Evolutionary conservation across 2,888 invertebrate genomes (phyloP).

Genomic region (Noctua janthina): DNA sequence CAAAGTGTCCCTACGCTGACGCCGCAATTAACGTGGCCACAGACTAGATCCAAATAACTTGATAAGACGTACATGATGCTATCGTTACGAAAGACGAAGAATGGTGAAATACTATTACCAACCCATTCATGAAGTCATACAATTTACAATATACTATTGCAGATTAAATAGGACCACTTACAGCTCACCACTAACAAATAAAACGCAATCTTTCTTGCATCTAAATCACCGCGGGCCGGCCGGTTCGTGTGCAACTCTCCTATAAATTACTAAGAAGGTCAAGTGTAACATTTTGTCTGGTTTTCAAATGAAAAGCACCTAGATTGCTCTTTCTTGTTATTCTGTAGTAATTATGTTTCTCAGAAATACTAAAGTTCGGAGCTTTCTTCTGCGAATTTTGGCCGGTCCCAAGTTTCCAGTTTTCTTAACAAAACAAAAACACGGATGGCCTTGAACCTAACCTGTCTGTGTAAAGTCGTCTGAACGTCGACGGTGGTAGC

Average conservation of each 20-base stretch:
- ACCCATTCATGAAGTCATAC: constrained; percentile 5
- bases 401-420: neutral
- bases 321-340: constrained; percentile 2
- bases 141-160: neutral
- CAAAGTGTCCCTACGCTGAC: too few species aligned
- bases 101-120: neutral
- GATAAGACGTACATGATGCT: too few species aligned
- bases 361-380: neutral
- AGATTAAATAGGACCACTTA: constrained; percentile 18
- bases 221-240: constrained; percentile 9
- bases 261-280: constrained; percentile 47
- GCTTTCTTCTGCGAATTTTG: neutral
- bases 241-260: constrained; percentile 29
- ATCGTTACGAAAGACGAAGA: too few species aligned
- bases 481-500: neutral
- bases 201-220: constrained; percentile 30
- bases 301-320: constrained; percentile 25
- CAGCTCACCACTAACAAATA: constrained; percentile 25
- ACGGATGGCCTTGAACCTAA: constrained; percentile 20
- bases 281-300: constrained; percentile 28
- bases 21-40: too few species aligned
- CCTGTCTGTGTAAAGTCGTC: neutral
- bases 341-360: neutral
- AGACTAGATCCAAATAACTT: too few species aligned
- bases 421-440: constrained; percentile 20